A percentile compares a stretch with the other conserved stretches of the same genome.
Evolutionary conservation across 2,888 invertebrate genomes (phyloP).

Genomic region (Norana najaformis): DNA sequence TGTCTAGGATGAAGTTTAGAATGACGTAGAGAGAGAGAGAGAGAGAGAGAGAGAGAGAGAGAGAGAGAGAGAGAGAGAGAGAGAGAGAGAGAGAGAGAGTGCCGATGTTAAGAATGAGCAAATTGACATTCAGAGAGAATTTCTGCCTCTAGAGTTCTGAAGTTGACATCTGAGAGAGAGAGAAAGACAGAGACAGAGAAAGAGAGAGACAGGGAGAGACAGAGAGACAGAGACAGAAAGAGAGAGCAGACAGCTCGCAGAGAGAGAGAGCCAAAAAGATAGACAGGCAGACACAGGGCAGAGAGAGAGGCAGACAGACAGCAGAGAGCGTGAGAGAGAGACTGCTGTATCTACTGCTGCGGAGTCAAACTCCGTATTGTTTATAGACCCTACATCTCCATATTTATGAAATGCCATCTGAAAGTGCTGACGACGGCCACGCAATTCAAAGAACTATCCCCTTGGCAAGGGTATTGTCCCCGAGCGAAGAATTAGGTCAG

Average conservation of each 20-base stretch:
- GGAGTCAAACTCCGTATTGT: neutral
- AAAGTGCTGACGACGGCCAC: neutral
- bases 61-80: no score
- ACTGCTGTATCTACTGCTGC: neutral
- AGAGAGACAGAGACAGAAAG: no score
- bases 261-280: no score
- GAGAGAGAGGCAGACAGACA: no score
- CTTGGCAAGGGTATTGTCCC: neutral
- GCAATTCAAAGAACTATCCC: neutral
- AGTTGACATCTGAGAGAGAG: neutral
- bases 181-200: no score
- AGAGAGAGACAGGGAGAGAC: no score
- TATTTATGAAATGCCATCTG: neutral
- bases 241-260: no score
- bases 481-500: neutral
- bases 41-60: no score
- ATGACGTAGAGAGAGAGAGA: no score
- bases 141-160: neutral
- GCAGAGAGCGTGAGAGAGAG: no score
- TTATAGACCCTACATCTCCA: neutral
- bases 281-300: no score
- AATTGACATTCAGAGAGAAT: neutral
- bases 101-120: neutral
- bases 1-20: neutral
- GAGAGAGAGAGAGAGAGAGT: no score